A percentile compares a stretch with the other conserved stretches of the same genome.
Conservation (phyloP, 2,113 vertebrate species). For the Oceanites oceanicus region DNA sequence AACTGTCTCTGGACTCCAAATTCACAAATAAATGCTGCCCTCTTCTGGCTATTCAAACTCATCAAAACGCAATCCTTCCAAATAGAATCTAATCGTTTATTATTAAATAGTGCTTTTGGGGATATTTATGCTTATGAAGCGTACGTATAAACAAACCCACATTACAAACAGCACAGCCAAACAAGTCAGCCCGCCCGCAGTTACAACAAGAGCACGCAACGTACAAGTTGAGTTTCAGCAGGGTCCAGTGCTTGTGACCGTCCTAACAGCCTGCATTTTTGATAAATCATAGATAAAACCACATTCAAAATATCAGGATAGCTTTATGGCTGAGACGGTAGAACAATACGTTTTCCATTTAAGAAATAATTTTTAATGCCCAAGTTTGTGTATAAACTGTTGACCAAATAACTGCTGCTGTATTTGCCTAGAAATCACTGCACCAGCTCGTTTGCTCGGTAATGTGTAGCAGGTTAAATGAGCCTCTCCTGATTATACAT, state of each 20-base stretch:
- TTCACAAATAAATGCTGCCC: slow-evolving; percentile 64
- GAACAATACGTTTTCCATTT: neutral
- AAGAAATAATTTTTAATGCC: neutral
- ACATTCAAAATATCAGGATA: neutral
- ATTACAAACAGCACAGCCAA: neutral
- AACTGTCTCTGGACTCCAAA: neutral
- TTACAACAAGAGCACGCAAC: accelerated
- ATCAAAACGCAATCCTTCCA: neutral
- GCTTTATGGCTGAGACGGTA: neutral
- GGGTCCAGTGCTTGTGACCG: neutral
- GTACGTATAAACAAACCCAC: neutral
- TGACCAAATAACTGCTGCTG: neutral
- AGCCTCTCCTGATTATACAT: neutral
- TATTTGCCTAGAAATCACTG: neutral
- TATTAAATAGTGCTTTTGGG: neutral
- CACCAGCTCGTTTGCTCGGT: neutral
- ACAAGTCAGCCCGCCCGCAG: neutral
- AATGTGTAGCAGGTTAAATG: neutral
- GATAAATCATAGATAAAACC: neutral
- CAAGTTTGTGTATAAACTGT: neutral
- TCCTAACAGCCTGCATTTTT: neutral
- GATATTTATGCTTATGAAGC: neutral
- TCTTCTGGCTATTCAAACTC: slow-evolving; percentile 51
- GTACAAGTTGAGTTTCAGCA: neutral
- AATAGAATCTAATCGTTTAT: neutral